Conservation (phyloP, 2,888 invertebrate genomes). For the Cantharis nigra region DNA sequence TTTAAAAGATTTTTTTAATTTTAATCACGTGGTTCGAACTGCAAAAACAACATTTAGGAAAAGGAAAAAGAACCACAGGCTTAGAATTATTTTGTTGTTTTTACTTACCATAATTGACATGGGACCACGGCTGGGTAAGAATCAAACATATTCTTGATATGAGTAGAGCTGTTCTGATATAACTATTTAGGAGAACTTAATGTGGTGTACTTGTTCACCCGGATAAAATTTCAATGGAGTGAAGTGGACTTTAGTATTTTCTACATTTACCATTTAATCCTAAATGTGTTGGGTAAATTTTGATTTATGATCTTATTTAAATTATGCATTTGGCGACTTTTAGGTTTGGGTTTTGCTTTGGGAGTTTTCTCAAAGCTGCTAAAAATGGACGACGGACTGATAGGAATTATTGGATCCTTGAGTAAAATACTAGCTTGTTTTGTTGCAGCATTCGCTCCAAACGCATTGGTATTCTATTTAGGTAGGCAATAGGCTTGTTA, state of each 20-base stretch:
- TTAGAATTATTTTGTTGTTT: neutral
- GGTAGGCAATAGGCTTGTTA: constrained; percentile 39
- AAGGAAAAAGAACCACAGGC: neutral
- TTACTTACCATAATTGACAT: neutral
- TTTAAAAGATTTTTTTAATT: neutral
- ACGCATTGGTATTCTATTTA: constrained; percentile 45
- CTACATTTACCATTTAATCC: constrained; percentile 78
- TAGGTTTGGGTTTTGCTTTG: constrained; percentile 42
- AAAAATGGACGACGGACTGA: constrained; percentile 47
- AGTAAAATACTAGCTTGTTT: constrained; percentile 50
- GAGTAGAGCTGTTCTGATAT: neutral
- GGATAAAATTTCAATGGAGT: neutral
- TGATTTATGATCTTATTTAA: neutral
- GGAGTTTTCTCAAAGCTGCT: constrained; percentile 45
- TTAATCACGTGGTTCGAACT: neutral
- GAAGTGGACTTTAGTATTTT: constrained; percentile 40
- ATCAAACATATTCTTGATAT: neutral
- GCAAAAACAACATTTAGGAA: neutral
- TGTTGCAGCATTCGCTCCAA: constrained; percentile 49
- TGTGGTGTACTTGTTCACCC: neutral
- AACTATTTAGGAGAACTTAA: neutral
- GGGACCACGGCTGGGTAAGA: neutral
- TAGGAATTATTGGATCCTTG: constrained; percentile 48
- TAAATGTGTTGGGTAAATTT: constrained; percentile 48
- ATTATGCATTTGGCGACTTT: too few species aligned